These are phyloP conservation scores for Lordiphosa clarofinis DNA, from an alignment of 1,140 invertebrate genomes.

Conservation along the genomic window DNA sequence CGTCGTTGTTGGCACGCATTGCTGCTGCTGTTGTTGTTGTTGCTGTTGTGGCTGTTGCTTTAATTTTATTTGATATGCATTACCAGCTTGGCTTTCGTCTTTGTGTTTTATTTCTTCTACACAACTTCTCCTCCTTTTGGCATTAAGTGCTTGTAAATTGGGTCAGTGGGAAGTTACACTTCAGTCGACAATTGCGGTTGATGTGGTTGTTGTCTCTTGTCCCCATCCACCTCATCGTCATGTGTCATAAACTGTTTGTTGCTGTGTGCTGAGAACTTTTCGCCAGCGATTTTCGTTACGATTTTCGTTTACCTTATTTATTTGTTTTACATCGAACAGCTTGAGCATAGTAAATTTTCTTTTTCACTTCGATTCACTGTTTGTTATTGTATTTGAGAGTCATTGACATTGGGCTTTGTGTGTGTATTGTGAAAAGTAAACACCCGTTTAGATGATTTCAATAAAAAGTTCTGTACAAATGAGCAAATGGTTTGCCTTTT, in stretches of 20 bases:
- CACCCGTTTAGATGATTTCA: slow-evolving; percentile 4
- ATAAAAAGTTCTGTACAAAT: background rate
- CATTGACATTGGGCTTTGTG: background rate
- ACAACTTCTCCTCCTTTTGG: slow-evolving; percentile 75
- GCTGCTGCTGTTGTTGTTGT: slow-evolving; percentile 30
- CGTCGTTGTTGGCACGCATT: slow-evolving; percentile 27
- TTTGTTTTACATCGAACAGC: slow-evolving; percentile 45
- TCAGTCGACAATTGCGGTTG: slow-evolving; percentile 45
- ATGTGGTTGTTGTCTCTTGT: slow-evolving; percentile 12
- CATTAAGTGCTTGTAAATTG: slow-evolving; percentile 79
- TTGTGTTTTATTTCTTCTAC: slow-evolving; percentile 71
- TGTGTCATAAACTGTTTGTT: slow-evolving; percentile 75
- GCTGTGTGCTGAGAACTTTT: slow-evolving; percentile 58
- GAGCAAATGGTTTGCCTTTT: slow-evolving; percentile 1
- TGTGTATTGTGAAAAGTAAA: background rate
- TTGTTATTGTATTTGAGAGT: slow-evolving; percentile 5
- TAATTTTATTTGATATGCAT: slow-evolving; percentile 77
- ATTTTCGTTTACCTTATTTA: slow-evolving; percentile 55
- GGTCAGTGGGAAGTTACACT: slow-evolving; percentile 78
- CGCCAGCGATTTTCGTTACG: slow-evolving; percentile 34
- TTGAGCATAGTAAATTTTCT: slow-evolving; percentile 22
- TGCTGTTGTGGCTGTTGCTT: slow-evolving; percentile 41
- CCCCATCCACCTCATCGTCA: slow-evolving; percentile 44
- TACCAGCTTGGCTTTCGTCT: slow-evolving; percentile 73
- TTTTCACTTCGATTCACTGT: slow-evolving; percentile 9